These are phyloP conservation scores for Eristalis intricaria DNA, from an alignment of 2,888 invertebrate species.

Conservation along the genomic window DNA sequence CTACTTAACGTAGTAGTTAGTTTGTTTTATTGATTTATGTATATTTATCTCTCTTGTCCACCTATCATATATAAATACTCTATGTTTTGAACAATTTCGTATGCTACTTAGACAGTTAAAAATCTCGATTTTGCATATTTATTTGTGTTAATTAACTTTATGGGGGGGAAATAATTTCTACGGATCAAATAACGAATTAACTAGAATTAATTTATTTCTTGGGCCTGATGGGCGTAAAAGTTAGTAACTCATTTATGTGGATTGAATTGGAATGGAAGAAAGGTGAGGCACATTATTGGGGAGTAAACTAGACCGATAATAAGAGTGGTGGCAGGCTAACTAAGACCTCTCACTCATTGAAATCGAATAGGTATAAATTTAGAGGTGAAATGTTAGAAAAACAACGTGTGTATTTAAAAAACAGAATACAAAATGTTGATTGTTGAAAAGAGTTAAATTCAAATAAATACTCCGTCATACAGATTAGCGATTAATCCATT, in stretches of 20 bases:
- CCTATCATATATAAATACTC: background rate
- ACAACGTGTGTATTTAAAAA: too few relatives aligned
- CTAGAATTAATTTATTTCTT: background rate
- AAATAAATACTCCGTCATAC: too few relatives aligned
- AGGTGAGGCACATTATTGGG: background rate
- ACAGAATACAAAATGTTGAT: too few relatives aligned
- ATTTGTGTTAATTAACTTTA: background rate
- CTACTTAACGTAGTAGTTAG: background rate
- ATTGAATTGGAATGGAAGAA: slow-evolving; percentile 6
- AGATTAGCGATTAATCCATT: too few relatives aligned
- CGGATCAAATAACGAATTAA: background rate
- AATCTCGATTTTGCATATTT: background rate
- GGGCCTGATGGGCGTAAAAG: background rate
- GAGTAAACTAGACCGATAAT: too few relatives aligned
- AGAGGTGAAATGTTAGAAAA: too few relatives aligned
- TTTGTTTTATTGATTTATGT: background rate
- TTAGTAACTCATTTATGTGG: background rate
- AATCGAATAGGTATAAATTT: too few relatives aligned
- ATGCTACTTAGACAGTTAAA: background rate
- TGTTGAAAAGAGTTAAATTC: too few relatives aligned
- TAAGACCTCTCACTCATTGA: background rate
- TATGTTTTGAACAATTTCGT: background rate
- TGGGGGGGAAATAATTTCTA: background rate
- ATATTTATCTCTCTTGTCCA: background rate
- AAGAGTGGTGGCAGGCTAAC: background rate